phyloP scores from a whole-genome alignment of 1,140 invertebrate genomes.

The Latrodectus geometricus region DNA sequence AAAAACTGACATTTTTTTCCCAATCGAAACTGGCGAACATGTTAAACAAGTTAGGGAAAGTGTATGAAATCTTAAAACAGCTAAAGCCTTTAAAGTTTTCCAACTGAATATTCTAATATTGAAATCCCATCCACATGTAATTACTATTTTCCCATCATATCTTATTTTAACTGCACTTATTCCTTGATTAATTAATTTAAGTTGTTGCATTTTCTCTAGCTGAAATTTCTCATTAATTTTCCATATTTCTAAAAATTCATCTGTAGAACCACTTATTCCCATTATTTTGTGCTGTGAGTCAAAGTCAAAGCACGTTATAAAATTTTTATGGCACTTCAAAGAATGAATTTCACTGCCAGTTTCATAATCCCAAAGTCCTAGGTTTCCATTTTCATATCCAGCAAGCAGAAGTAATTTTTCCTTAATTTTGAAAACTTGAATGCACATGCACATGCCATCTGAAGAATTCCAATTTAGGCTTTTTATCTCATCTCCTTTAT shows the following conservation, averaged over 20 bases:
- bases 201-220: conserved; percentile 9
- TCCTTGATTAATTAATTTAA: conserved; percentile 74
- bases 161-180: conserved; percentile 78
- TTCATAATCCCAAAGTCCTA: conserved; percentile 45
- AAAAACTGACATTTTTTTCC: conserved; percentile 43
- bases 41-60: conserved; percentile 43
- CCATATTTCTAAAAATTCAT: conserved; percentile 39
- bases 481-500: neutral
- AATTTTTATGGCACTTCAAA: conserved; percentile 22
- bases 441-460: conserved; percentile 51
- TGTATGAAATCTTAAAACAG: conserved; percentile 74
- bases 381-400: conserved; percentile 60
- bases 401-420: conserved; percentile 1
- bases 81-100: conserved; percentile 80
- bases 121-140: conserved; percentile 81
- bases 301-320: conserved; percentile 46
- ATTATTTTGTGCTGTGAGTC: conserved; percentile 6
- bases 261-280: conserved; percentile 54
- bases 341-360: neutral
- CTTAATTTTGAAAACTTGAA: conserved; percentile 26
- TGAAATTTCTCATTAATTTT: conserved; percentile 11
- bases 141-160: conserved; percentile 80
- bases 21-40: conserved; percentile 11
- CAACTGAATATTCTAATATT: conserved; percentile 81
- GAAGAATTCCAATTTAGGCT: conserved; percentile 3